Conservation (phyloP, 2,888 invertebrate species). For the Hipparchia semele region DNA sequence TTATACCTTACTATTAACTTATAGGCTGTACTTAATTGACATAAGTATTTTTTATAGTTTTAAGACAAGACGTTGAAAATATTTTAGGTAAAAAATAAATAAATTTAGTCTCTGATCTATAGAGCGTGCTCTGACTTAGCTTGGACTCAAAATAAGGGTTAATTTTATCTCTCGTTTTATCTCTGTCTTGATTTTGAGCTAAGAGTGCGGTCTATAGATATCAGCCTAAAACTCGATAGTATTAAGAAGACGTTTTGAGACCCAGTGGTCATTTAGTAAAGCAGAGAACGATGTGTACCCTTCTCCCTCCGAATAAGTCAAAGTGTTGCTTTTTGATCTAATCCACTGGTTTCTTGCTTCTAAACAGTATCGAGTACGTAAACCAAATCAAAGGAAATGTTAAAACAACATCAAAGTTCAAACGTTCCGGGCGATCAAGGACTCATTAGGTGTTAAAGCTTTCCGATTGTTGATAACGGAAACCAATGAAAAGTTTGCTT, state of each 20-base stretch:
- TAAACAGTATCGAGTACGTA: slow-evolving; percentile 33
- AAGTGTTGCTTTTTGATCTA: not conserved
- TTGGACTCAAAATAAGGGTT: too few species aligned
- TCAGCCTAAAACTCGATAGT: too few species aligned
- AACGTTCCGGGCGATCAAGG: slow-evolving; percentile 18
- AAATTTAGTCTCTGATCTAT: too few species aligned
- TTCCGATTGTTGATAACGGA: slow-evolving; percentile 29
- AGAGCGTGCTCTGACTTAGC: too few species aligned
- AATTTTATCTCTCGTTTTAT: too few species aligned
- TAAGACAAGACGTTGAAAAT: too few species aligned
- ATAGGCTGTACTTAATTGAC: too few species aligned
- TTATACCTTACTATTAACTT: too few species aligned
- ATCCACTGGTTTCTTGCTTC: slow-evolving; percentile 4
- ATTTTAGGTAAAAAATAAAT: too few species aligned
- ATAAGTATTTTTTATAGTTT: too few species aligned
- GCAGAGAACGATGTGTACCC: not conserved
- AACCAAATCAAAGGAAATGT: slow-evolving; percentile 36
- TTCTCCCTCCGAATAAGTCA: not conserved
- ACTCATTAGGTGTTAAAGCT: slow-evolving; percentile 29
- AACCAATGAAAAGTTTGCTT: slow-evolving; percentile 22
- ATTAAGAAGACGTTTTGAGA: not conserved
- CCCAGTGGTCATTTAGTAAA: not conserved
- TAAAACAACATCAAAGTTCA: slow-evolving; percentile 38
- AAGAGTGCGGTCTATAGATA: too few species aligned
- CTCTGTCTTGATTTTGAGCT: too few species aligned